phyloP scores from a whole-genome alignment of 1,140 invertebrate genomes.

The Atta colombica region DNA sequence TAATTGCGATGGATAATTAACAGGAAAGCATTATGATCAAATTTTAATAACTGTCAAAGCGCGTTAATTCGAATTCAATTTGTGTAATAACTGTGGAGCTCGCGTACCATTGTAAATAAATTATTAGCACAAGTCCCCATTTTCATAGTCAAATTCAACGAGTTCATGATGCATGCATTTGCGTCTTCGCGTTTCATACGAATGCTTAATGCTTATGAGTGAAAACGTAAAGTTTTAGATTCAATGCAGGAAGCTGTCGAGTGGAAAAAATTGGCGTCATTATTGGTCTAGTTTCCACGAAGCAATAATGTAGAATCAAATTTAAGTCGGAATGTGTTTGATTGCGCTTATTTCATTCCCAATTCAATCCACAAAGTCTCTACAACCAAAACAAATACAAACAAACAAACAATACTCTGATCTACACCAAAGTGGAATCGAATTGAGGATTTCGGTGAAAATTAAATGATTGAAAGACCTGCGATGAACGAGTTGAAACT shows the following conservation, averaged over 20 bases:
- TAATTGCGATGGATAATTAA: slow-evolving; percentile 38
- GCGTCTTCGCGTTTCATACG: slow-evolving; percentile 40
- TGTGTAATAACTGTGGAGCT: slow-evolving; percentile 48
- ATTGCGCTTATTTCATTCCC: no score
- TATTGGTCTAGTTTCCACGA: slow-evolving; percentile 13
- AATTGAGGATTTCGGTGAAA: no score
- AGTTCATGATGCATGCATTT: slow-evolving; percentile 53
- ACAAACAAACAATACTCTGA: no score
- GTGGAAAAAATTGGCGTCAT: slow-evolving; percentile 24
- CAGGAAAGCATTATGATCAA: slow-evolving; percentile 5
- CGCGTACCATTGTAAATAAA: slow-evolving; percentile 7
- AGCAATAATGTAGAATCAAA: no score
- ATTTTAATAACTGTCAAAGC: slow-evolving; percentile 51
- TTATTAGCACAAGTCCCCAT: slow-evolving; percentile 14
- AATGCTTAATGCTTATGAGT: slow-evolving; percentile 3
- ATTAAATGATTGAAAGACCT: no score
- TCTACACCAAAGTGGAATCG: no score
- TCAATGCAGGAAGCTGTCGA: not conserved
- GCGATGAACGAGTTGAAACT: no score
- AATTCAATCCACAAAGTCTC: no score
- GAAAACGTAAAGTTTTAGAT: slow-evolving; percentile 34
- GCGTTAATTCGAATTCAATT: slow-evolving; percentile 46
- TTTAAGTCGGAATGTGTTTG: no score
- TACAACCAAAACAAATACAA: no score
- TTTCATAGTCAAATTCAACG: not conserved